Evolutionary conservation across 2,113 vertebrate species (phyloP).

Genomic region (Pangasianodon hypophthalmus): DNA sequence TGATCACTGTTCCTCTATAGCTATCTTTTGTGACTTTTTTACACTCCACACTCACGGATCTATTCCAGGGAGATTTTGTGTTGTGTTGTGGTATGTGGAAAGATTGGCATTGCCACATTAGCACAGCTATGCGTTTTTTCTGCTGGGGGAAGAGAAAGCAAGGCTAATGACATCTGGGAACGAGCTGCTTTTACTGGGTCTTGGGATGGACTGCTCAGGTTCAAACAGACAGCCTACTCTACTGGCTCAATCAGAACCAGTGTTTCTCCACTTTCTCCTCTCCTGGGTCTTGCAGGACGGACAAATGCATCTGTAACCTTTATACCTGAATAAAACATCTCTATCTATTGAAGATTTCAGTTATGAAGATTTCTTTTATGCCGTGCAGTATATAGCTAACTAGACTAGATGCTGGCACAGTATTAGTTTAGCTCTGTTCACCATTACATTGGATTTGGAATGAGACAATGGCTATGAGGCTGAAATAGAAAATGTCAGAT

Average conservation of each 20-base stretch:
- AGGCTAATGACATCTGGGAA: slow-evolving; percentile 53
- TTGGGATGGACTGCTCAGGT: slow-evolving; percentile 47
- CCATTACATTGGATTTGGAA: not conserved
- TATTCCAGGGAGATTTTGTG: not conserved
- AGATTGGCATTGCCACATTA: slow-evolving; percentile 42
- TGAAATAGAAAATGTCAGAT: slow-evolving; percentile 4
- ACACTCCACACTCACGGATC: not conserved
- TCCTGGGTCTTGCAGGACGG: not conserved
- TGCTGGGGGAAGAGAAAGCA: slow-evolving; percentile 38
- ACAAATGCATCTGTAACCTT: not conserved
- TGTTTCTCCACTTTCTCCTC: not conserved
- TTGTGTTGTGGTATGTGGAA: not conserved
- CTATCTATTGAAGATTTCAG: slow-evolving; percentile 1
- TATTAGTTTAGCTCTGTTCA: not conserved
- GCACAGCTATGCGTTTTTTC: slow-evolving; percentile 37
- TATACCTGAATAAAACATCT: not conserved
- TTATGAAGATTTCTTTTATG: not conserved
- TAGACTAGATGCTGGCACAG: not conserved
- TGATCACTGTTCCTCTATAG: not conserved
- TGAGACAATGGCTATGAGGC: not conserved
- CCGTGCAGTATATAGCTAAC: not conserved
- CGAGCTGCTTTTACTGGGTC: slow-evolving; percentile 45
- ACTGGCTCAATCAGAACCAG: slow-evolving; percentile 14
- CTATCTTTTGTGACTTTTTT: not conserved
- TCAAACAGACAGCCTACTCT: slow-evolving; percentile 29